Evolutionary conservation across 30 jellyfish, hydroid and myxozoan genomes (phyloP).

Genomic region (Hydractinia symbiolongicarpus): DNA sequence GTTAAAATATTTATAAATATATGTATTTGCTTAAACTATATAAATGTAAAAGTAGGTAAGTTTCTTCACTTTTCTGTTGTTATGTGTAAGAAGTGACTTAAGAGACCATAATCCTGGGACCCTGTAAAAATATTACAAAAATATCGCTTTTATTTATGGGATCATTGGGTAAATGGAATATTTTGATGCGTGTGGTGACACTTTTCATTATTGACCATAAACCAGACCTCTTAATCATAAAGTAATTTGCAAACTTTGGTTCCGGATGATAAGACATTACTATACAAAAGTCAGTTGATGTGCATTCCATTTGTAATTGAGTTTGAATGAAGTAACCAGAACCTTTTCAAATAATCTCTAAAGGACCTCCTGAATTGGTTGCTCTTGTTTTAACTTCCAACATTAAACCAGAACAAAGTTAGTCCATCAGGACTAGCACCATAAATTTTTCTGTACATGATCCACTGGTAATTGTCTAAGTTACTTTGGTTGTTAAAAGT

Average conservation of each 20-base stretch:
- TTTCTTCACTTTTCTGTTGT: not conserved
- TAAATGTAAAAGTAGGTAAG: too few relatives aligned
- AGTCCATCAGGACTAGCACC: constrained; percentile 34
- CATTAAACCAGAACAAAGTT: not conserved
- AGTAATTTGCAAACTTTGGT: constrained; percentile 26
- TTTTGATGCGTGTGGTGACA: constrained; percentile 12
- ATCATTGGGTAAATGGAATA: not conserved
- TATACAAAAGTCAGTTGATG: constrained; percentile 15
- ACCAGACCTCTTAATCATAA: constrained; percentile 3
- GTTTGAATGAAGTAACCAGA: constrained; percentile 30
- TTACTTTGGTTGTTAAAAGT: constrained; percentile 9
- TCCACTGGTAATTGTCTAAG: constrained; percentile 10
- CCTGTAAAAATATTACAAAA: not conserved
- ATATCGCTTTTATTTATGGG: not conserved
- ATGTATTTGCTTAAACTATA: too few relatives aligned
- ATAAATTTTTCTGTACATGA: not conserved
- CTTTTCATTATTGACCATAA: not conserved
- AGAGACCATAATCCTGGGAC: not conserved
- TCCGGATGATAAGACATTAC: constrained; percentile 23
- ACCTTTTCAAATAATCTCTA: not conserved
- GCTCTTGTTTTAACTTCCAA: constrained; percentile 30
- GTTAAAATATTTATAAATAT: too few relatives aligned
- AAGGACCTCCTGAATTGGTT: constrained; percentile 16
- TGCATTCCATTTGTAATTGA: constrained; percentile 32
- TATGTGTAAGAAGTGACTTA: not conserved